Evolutionary conservation across 2,113 vertebrate species (phyloP).

Genomic region (Papio anubis): DNA sequence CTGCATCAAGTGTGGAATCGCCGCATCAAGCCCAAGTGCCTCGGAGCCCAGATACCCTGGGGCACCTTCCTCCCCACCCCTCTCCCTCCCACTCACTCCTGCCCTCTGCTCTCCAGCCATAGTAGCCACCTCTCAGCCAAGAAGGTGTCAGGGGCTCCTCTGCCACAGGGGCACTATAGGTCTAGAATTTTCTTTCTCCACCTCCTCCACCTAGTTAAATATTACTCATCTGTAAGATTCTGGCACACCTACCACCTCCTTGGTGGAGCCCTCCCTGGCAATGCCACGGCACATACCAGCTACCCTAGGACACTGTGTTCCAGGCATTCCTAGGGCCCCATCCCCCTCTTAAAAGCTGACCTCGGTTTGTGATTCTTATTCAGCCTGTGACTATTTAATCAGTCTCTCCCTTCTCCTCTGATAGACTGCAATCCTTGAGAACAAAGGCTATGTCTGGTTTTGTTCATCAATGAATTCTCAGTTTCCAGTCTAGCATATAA

Average conservation of each 20-base stretch:
- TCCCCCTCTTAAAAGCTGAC: neutral
- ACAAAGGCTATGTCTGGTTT: neutral
- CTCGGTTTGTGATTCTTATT: neutral
- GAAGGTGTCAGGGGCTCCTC: neutral
- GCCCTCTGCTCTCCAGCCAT: neutral
- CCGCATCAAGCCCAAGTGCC: neutral
- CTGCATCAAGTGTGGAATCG: neutral
- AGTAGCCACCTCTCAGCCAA: neutral
- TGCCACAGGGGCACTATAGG: too few relatives aligned
- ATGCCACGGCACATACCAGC: too few relatives aligned
- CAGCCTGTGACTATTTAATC: neutral
- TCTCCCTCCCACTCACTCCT: neutral
- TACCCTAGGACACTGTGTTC: neutral
- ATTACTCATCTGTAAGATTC: neutral
- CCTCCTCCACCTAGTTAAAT: neutral
- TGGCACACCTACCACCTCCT: neutral
- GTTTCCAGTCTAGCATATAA: neutral
- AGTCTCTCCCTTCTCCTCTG: neutral
- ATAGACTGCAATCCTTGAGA: neutral
- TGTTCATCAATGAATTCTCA: neutral
- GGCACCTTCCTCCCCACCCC: neutral
- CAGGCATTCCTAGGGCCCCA: too few relatives aligned
- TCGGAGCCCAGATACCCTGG: neutral
- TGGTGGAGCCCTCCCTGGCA: neutral
- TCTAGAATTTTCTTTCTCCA: neutral